Conservation (phyloP, 2,113 vertebrate species). For the Cepphus grylle region DNA sequence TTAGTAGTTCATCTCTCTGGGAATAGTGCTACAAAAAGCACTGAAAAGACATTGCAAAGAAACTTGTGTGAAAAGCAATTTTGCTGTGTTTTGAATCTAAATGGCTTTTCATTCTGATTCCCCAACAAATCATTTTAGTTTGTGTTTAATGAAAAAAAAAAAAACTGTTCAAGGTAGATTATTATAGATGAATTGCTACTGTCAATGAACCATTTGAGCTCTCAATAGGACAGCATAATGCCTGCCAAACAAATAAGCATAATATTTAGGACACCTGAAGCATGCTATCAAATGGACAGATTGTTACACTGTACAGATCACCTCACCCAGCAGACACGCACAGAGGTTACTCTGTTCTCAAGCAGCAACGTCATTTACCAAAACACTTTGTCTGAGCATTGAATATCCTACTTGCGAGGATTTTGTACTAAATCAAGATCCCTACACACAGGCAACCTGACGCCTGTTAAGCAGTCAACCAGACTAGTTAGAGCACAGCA, state of each 20-base stretch:
- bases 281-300: conserved; percentile 12
- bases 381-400: not conserved
- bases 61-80: not conserved
- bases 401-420: conserved; percentile 4
- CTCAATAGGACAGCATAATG: not conserved
- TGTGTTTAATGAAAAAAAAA: not conserved
- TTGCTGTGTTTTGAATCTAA: conserved; percentile 26
- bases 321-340: not conserved
- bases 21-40: not conserved
- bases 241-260: conserved; percentile 26
- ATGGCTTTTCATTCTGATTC: conserved; percentile 11
- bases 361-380: not conserved
- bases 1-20: not conserved
- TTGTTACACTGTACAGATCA: not conserved
- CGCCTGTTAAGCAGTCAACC: not conserved
- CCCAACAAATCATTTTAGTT: not conserved
- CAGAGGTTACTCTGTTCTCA: conserved; percentile 25
- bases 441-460: not conserved
- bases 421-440: not conserved
- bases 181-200: not conserved
- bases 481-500: not conserved
- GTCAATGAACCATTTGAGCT: not conserved
- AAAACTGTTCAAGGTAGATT: not conserved
- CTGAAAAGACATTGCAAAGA: not conserved
- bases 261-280: conserved; percentile 8